Evolutionary conservation across 2,113 vertebrate species (phyloP).

Genomic region (Thinocorus orbignyianus): DNA sequence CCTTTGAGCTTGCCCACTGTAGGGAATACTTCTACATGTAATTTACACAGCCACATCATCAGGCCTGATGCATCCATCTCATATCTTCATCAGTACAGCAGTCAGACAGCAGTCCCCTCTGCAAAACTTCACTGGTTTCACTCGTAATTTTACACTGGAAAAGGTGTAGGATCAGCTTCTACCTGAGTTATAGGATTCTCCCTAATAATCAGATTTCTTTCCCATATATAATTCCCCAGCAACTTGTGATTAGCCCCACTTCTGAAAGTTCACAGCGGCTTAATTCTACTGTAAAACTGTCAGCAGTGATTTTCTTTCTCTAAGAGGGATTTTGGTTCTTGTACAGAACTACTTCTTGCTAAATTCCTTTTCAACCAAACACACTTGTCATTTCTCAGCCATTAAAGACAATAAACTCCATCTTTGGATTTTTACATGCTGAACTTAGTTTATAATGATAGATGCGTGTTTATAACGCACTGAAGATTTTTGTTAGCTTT

Average conservation of each 20-base stretch:
- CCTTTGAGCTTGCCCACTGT: slow-evolving; percentile 7
- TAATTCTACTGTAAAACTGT: slow-evolving; percentile 71
- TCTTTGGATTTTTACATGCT: slow-evolving; percentile 58
- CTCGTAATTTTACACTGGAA: background rate
- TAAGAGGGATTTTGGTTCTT: slow-evolving; percentile 34
- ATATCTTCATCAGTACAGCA: background rate
- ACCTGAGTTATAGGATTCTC: background rate
- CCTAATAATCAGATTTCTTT: slow-evolving; percentile 31
- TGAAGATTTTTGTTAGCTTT: slow-evolving; percentile 59
- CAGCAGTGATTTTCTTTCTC: slow-evolving; percentile 53
- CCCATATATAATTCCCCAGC: slow-evolving; percentile 35
- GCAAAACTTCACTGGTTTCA: background rate
- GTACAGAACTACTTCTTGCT: slow-evolving; percentile 45
- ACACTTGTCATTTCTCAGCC: slow-evolving; percentile 58
- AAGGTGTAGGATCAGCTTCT: background rate
- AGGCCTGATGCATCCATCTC: background rate
- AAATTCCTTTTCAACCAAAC: slow-evolving; percentile 57
- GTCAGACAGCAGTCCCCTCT: background rate
- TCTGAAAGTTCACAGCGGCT: slow-evolving; percentile 56
- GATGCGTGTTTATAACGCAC: slow-evolving; percentile 53
- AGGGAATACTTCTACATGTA: background rate
- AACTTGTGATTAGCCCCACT: slow-evolving; percentile 67
- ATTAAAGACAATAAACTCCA: slow-evolving; percentile 64
- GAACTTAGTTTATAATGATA: slow-evolving; percentile 36
- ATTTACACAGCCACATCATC: background rate